Conservation (phyloP, 2,888 invertebrate species). For the Cynaeus angustus region DNA sequence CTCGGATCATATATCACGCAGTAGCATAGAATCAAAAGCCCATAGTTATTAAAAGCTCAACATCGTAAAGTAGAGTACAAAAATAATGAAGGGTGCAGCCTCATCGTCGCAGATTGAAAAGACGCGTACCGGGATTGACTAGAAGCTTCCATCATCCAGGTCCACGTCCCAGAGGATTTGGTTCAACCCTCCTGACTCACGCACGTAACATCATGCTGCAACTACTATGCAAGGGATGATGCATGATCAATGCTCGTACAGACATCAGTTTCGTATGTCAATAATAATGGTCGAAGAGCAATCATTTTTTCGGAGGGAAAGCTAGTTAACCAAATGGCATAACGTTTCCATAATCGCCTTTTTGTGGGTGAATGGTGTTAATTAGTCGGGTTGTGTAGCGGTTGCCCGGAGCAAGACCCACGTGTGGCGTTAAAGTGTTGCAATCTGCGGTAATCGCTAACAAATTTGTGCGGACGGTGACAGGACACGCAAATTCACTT, state of each 20-base stretch:
- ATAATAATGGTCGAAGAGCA: constrained; percentile 19
- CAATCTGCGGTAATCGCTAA: constrained; percentile 47
- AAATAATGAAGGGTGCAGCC: constrained; percentile 66
- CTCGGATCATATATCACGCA: constrained; percentile 46
- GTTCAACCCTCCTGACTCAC: constrained; percentile 66
- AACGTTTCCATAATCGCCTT: constrained; percentile 1
- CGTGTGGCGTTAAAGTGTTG: constrained; percentile 35
- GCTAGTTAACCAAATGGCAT: background rate
- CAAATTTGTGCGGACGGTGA: constrained; percentile 47
- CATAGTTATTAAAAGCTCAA: constrained; percentile 49
- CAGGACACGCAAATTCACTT: constrained; percentile 53
- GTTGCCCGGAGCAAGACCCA: constrained; percentile 23
- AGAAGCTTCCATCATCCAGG: constrained; percentile 69
- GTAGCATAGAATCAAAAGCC: constrained; percentile 46
- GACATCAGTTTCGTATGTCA: constrained; percentile 34
- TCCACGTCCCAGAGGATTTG: constrained; percentile 67
- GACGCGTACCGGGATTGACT: constrained; percentile 71
- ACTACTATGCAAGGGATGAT: constrained; percentile 51
- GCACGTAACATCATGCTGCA: constrained; percentile 54
- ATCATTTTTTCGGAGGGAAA: constrained; percentile 4
- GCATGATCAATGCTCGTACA: constrained; percentile 47
- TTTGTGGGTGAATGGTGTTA: constrained; percentile 3
- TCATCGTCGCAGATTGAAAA: constrained; percentile 70
- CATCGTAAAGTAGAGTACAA: constrained; percentile 52
- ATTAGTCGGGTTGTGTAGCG: constrained; percentile 16